Percentiles rank a stretch among this genome's conserved stretches.
phyloP scores from a whole-genome alignment of 2,888 invertebrate species.

The Eupithecia exiguata region DNA sequence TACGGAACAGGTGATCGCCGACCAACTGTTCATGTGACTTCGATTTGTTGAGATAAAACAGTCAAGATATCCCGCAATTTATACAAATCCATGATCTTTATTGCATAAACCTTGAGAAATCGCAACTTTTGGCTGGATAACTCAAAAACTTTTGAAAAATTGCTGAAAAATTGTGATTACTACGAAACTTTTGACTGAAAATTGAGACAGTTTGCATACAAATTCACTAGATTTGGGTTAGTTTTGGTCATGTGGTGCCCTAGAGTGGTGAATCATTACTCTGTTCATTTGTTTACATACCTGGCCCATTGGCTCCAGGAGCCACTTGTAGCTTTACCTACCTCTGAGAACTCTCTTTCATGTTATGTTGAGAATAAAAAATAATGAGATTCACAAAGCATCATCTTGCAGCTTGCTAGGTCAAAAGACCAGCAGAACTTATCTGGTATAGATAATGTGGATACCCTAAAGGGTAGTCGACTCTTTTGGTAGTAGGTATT shows the following conservation, averaged over 20 bases:
- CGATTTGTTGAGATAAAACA: slow-evolving; percentile 46
- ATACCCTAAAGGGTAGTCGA: too few species aligned
- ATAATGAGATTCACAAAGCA: too few species aligned
- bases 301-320: not conserved
- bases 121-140: not conserved
- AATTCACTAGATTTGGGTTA: not conserved
- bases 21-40: slow-evolving; percentile 63
- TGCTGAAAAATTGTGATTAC: not conserved
- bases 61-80: not conserved
- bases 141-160: not conserved
- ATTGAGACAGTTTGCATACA: not conserved
- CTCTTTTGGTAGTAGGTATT: too few species aligned
- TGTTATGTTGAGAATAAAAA: not conserved
- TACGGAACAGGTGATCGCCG: slow-evolving; percentile 41
- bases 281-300: not conserved
- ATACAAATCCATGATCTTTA: not conserved
- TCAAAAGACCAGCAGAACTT: too few species aligned
- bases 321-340: not conserved
- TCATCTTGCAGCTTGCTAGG: too few species aligned
- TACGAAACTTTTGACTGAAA: not conserved
- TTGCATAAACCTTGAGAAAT: slow-evolving; percentile 5
- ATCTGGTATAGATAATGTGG: too few species aligned
- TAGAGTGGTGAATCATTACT: not conserved
- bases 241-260: not conserved
- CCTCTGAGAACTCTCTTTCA: not conserved